These are phyloP conservation scores for Rhinophrynus dorsalis DNA, from an alignment of 2,797 vertebrate species.

Conservation along the genomic window DNA sequence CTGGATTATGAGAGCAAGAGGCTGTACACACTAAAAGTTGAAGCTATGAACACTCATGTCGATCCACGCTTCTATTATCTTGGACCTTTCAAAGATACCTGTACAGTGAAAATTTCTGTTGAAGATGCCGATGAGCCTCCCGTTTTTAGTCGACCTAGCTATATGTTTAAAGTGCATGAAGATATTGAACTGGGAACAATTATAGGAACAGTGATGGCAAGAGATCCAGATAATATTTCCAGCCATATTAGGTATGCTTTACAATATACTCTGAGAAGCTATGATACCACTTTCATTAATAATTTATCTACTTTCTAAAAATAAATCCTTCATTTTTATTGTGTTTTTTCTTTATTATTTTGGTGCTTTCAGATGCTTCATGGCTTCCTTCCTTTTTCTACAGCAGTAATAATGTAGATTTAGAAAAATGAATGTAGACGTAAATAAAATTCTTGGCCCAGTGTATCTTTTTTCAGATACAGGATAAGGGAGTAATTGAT, in stretches of 20 bases:
- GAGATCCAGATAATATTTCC: slow-evolving; percentile 81
- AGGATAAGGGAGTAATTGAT: no score
- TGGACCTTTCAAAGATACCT: slow-evolving; percentile 87
- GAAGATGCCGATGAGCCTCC: slow-evolving; percentile 92
- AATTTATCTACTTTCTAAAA: no score
- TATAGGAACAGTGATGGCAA: slow-evolving; percentile 86
- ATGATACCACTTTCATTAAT: no score
- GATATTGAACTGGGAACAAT: slow-evolving; percentile 77
- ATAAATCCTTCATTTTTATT: no score
- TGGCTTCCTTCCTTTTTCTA: no score
- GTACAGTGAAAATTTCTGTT: slow-evolving; percentile 82
- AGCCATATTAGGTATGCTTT: slow-evolving; percentile 82
- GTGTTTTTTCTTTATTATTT: no score
- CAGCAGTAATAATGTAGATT: no score
- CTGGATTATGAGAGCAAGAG: slow-evolving; percentile 87
- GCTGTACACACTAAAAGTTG: slow-evolving; percentile 82
- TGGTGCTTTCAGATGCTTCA: no score
- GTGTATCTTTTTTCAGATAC: no score
- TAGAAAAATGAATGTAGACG: no score
- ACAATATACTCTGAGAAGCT: neutral
- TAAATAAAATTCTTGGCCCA: no score
- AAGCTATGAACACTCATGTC: slow-evolving; percentile 86
- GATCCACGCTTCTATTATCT: slow-evolving; percentile 83
- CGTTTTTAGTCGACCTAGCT: slow-evolving; percentile 78
- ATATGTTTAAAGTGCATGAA: slow-evolving; percentile 89